Base-by-base conservation (phyloP, 1,140 invertebrate genomes). In the Zaprionus nigranus region DNA sequence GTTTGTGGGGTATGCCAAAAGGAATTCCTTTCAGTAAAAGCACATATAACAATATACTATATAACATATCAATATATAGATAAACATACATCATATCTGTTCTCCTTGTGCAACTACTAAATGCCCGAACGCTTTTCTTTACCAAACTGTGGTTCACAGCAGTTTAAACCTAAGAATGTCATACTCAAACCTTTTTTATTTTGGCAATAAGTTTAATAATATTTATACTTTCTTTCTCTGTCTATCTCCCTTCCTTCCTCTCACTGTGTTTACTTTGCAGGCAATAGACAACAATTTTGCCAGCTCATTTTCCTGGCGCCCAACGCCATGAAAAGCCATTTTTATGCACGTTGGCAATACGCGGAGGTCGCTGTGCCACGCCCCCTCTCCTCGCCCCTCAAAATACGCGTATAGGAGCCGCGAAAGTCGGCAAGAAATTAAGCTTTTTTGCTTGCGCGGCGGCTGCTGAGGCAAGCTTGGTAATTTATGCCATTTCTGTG, bases 401-500 rank as follows among this genome's bases (percentile, higher is more conserved):
- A 34, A 34, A 11, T 11, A 11, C 9, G 9, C 30, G 30, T 11
- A 11, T 34, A 34, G 11, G 20, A 22, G 9, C 20, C 46, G 11
- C 17, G 20, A 51, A 24, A 51, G 46, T 46, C 40, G 40, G 46
- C 46, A 51, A 24, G 17, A 51, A 51, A 51, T 51, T 51, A 51
- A 51, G 46, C n/a, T 51, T 24, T 51, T 20, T 24, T 11, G 12
- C 46, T 51, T 11, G 17, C 46, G 20, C 46, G 46, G 20, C 46
- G 46, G 64, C 38, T 43, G 30, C 30, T 22, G 28, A 34, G 6
- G 54, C 54, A 22, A 22, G 63, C 36, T 38, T 38, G 40, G 20
- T 28, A 67, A 67, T 59, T 59, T 46, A 28, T 40, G 24, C 40
- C 40, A 60, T 59, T 46, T 67, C 30, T 17, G 36, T 15, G 54